Base-by-base conservation (phyloP, 2,888 invertebrate species). In the Heliconius hortense region DNA sequence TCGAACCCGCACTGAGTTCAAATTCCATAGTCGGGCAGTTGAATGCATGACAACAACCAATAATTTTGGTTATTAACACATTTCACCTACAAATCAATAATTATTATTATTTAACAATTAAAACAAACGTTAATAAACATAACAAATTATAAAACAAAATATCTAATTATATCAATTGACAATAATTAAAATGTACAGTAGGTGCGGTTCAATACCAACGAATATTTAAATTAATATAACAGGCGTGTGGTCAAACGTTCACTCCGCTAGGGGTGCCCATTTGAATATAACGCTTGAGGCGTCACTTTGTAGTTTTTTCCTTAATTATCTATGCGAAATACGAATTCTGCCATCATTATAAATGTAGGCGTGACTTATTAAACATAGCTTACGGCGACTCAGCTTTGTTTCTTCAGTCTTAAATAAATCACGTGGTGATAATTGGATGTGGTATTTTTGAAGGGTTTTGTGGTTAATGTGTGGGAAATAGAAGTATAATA, bases 281-380 rank as follows among this genome's bases (percentile, higher is more conserved):
- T 92, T 93, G 89, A 91, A 93, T 92, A 89, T 86, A 83, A 88
- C 83, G 85, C 89, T 87, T 83, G 81, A 82, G 84, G 87, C 89
- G 82, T 73, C 76, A 70, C 88, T 92, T 92, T 92, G 90, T 91
- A 92, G 92, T 91, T 93, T 90, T 90, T 90, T 90, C 89, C 86
- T 87, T 90, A 92, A 92, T 93, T 92, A 89, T 89, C 87, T 86
- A 84, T 85, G 88, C 87, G 89, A 87, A 56, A 88, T 87, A 82
- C 84, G 82, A 66, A 66, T 66, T 66, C 39, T 43, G 83, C 84
- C 84, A 85, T 92, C 91, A 89, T 85, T 91, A 82, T 80, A 78
- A 56, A 79, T 70, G 85, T 88, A 87, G 88, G 84, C 83, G 82
- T 82, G 81, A 82, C 85, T 90, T 90, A 89, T 91, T 92, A 91